Base-by-base conservation (phyloP, 2,888 invertebrate genomes). In the Automeris io region DNA sequence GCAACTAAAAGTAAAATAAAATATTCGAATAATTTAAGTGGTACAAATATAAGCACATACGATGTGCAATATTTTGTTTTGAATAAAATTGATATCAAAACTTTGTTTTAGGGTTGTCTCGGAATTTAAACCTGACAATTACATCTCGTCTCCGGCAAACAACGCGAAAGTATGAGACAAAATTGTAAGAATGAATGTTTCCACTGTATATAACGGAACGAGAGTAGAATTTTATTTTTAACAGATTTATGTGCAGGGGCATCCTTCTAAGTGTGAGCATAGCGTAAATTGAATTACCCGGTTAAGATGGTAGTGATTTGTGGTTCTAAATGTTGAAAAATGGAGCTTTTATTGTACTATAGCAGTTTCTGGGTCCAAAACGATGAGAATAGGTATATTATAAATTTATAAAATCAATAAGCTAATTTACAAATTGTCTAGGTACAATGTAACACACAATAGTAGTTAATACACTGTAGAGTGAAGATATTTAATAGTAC, bases 221-320 rank as follows among this genome's bases (percentile, higher is more conserved):
- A 21, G 25, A 33, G 33, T 26, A 38, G 19, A 33, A 18, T 26
- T 38, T 32, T 25, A 34, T 18, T 45, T 45, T 41, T 46, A 41
- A 48, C 41, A 50, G 54, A 61, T 58, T 59, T 57, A 59, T 57
- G 45, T 49, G 53, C 51, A 49, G 49, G 43, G 47, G 39, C 44
- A 51, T 51, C 51, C 48, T 52, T 51, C 49, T 54, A 54, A 53
- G 49, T 45, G 49, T 58, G 49, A 55, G 49, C 51, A 55, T 58
- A 58, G 55, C 16, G 29, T 29, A 29, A 29, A 29, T 29, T 29
- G 29, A 29, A 55, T 56, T 60, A 51, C 47, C 40, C 43, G 40
- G 41, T 34, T 37, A 43, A 46, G 43, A 42, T 42, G 35, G 39
- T 37, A 36, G 42, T 43, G 40, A 46, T 39, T 38, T 41, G 41